phyloP scores from a whole-genome alignment of 2,888 invertebrate species.

The Tribolium freemani region DNA sequence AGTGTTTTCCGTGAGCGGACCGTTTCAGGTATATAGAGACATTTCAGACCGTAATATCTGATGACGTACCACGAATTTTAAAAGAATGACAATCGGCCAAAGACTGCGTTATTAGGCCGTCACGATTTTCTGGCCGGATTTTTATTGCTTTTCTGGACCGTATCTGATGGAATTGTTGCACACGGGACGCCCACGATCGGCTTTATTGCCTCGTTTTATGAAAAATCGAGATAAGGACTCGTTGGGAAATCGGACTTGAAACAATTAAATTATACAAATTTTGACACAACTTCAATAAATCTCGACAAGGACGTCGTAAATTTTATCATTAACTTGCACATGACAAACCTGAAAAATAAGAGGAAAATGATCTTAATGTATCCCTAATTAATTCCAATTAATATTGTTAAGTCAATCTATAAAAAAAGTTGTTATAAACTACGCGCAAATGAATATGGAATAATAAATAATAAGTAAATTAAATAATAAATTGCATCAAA shows the following conservation, averaged over 20 bases:
- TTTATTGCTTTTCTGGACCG: constrained; percentile 27
- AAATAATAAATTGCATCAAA: no score
- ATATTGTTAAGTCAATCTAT: no score
- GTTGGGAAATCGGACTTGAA: background rate
- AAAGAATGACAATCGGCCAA: constrained; percentile 30
- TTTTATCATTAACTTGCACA: no score
- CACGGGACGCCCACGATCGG: constrained; percentile 37
- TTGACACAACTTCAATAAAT: no score
- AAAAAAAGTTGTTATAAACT: no score
- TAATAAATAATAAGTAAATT: no score
- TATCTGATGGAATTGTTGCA: constrained; percentile 39
- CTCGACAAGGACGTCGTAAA: no score
- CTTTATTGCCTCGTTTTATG: constrained; percentile 33
- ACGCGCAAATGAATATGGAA: no score
- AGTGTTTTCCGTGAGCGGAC: constrained; percentile 38
- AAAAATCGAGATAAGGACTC: constrained; percentile 28
- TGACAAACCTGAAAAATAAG: no score
- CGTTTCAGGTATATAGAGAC: constrained; percentile 31
- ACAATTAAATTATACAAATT: no score
- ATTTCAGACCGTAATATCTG: constrained; percentile 27
- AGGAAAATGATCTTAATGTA: no score
- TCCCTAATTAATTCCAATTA: no score
- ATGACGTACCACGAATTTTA: constrained; percentile 42
- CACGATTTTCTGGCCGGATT: constrained; percentile 38
- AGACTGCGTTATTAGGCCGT: constrained; percentile 30